Conservation (phyloP, 2,888 invertebrate genomes). For the Apotomis capreana region DNA sequence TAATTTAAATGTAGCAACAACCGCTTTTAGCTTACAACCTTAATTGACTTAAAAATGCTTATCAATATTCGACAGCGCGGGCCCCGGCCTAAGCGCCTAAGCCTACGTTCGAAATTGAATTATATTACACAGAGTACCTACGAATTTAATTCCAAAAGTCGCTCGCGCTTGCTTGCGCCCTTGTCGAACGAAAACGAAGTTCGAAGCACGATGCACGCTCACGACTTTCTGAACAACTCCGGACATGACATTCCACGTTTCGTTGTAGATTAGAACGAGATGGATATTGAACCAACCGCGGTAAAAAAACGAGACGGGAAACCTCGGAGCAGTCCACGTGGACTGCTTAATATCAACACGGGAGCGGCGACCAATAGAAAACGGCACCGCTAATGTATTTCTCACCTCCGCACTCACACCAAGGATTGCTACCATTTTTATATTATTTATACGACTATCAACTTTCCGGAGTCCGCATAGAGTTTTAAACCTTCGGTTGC, state of each 20-base stretch:
- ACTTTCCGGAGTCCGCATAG: slow-evolving; percentile 61
- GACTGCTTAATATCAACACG: slow-evolving; percentile 83
- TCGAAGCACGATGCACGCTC: slow-evolving; percentile 83
- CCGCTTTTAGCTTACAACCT: slow-evolving; percentile 84
- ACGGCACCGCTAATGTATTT: slow-evolving; percentile 84
- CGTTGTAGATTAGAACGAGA: slow-evolving; percentile 83
- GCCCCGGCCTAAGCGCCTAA: slow-evolving; percentile 52
- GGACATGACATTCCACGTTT: slow-evolving; percentile 84
- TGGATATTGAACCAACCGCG: slow-evolving; percentile 74
- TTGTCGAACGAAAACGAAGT: slow-evolving; percentile 62
- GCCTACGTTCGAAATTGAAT: slow-evolving; percentile 51
- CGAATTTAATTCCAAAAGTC: slow-evolving; percentile 43
- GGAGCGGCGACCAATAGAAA: slow-evolving; percentile 83
- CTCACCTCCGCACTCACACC: slow-evolving; percentile 84
- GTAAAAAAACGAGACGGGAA: slow-evolving; percentile 81
- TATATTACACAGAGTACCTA: slow-evolving; percentile 46
- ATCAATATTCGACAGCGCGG: slow-evolving; percentile 69
- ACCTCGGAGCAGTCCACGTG: slow-evolving; percentile 81
- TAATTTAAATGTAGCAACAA: slow-evolving; percentile 84
- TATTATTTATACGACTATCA: slow-evolving; percentile 68
- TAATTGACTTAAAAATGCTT: slow-evolving; percentile 84
- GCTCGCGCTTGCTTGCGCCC: slow-evolving; percentile 57
- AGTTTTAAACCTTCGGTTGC: slow-evolving; percentile 65
- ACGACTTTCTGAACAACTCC: slow-evolving; percentile 84
- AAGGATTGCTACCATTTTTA: slow-evolving; percentile 71